phyloP scores from a whole-genome alignment of 1,140 invertebrate genomes.

The Chironomus striatipennis region DNA sequence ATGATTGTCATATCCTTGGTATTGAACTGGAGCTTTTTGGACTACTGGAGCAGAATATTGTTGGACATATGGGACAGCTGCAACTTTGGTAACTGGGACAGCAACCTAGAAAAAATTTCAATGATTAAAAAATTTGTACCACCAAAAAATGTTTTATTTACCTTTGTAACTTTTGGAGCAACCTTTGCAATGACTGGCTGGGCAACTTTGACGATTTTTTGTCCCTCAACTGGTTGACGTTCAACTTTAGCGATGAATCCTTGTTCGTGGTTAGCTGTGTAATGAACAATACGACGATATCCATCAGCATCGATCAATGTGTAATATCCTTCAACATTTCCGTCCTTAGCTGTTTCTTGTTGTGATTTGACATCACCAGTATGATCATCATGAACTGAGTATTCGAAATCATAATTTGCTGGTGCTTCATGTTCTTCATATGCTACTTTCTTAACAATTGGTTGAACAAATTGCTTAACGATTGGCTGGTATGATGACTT shows the following conservation, averaged over 20 bases:
- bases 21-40: not conserved
- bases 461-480: not conserved
- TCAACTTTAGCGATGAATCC: conserved; percentile 32
- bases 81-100: not conserved
- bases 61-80: not conserved
- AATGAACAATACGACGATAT: conserved; percentile 48
- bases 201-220: conserved; percentile 35
- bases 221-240: conserved; percentile 36
- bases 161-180: not conserved
- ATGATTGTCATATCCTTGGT: not conserved
- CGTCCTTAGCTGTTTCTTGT: conserved; percentile 45
- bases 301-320: conserved; percentile 52
- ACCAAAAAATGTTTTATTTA: not conserved
- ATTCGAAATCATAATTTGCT: conserved; percentile 47
- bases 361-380: conserved; percentile 47
- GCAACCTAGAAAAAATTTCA: conserved; percentile 18
- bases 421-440: conserved; percentile 31
- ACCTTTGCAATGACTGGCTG: conserved; percentile 40
- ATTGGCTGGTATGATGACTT: conserved; percentile 11
- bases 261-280: conserved; percentile 44
- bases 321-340: conserved; percentile 47
- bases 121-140: not conserved
- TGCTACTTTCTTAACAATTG: not conserved
- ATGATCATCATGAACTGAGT: conserved; percentile 46
- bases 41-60: conserved; percentile 23